Evolutionary conservation across 1,140 invertebrate genomes (phyloP).

Genomic region (Lycorma delicatula): DNA sequence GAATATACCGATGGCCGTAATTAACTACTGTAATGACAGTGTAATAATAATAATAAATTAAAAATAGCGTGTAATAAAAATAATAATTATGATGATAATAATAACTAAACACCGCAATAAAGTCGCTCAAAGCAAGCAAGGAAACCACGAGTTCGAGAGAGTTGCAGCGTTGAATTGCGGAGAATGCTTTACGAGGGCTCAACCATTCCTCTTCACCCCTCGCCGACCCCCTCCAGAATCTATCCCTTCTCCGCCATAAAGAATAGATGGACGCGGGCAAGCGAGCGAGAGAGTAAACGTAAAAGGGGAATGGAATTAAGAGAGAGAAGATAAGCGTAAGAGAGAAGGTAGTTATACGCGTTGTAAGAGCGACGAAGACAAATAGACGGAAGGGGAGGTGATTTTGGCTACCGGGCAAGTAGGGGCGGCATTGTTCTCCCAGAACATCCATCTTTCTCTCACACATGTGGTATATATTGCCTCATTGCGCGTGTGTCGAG

Average conservation of each 20-base stretch:
- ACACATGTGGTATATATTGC: neutral
- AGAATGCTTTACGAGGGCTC: neutral
- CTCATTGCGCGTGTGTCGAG: slow-evolving; percentile 4
- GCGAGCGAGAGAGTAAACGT: neutral
- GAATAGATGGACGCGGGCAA: neutral
- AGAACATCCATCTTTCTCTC: neutral
- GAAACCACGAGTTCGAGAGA: too few species aligned
- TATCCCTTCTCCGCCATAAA: slow-evolving; percentile 3
- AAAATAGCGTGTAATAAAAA: too few species aligned
- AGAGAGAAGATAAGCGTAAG: neutral
- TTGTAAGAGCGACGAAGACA: too few species aligned
- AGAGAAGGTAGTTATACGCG: neutral
- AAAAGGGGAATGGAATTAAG: neutral
- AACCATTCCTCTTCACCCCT: neutral
- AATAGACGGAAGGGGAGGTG: slow-evolving; percentile 1
- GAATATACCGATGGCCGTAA: too few species aligned
- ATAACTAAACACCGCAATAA: too few species aligned
- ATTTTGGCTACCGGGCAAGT: slow-evolving; percentile 5
- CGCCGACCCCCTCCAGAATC: neutral
- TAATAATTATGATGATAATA: too few species aligned
- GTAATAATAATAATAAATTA: too few species aligned
- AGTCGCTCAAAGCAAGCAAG: too few species aligned
- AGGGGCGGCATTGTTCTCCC: neutral
- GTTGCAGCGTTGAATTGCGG: neutral
- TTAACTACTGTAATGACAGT: too few species aligned